phyloP scores from a whole-genome alignment of 1,140 invertebrate genomes.

The Druon quercuslanigerum region DNA sequence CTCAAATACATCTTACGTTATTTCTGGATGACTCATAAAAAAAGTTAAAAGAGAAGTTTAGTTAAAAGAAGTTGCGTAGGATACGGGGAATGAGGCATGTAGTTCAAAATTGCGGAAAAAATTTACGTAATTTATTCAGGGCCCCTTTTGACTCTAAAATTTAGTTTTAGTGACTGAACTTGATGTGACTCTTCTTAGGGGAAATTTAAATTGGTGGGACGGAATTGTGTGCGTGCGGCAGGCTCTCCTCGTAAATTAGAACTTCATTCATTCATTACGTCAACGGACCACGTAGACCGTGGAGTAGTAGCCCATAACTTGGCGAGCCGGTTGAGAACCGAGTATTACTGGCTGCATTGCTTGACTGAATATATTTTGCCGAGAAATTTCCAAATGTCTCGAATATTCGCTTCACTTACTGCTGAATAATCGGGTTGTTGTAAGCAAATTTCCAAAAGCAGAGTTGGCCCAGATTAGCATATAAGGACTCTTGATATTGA shows the following conservation, averaged over 20 bases:
- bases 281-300: not conserved
- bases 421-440: constrained; percentile 1
- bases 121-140: too few relatives aligned
- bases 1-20: too few relatives aligned
- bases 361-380: not conserved
- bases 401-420: not conserved
- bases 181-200: constrained; percentile 15
- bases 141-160: not conserved
- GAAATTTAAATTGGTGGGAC: constrained; percentile 4
- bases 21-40: too few relatives aligned
- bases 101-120: too few relatives aligned
- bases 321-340: not conserved
- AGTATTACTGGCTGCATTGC: constrained; percentile 11
- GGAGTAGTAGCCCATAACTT: too few relatives aligned
- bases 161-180: not conserved
- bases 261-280: constrained; percentile 25
- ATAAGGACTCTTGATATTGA: too few relatives aligned
- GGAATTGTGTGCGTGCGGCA: constrained; percentile 6
- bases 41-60: too few relatives aligned
- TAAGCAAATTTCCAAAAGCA: constrained; percentile 2
- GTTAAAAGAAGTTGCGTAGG: too few relatives aligned
- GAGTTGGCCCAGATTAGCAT: too few relatives aligned
- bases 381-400: constrained; percentile 3
- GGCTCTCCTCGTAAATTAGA: constrained; percentile 24
- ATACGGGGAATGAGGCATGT: too few relatives aligned